Evolutionary conservation across 2,888 invertebrate genomes (phyloP).

Genomic region (Agapetus fuscipes): DNA sequence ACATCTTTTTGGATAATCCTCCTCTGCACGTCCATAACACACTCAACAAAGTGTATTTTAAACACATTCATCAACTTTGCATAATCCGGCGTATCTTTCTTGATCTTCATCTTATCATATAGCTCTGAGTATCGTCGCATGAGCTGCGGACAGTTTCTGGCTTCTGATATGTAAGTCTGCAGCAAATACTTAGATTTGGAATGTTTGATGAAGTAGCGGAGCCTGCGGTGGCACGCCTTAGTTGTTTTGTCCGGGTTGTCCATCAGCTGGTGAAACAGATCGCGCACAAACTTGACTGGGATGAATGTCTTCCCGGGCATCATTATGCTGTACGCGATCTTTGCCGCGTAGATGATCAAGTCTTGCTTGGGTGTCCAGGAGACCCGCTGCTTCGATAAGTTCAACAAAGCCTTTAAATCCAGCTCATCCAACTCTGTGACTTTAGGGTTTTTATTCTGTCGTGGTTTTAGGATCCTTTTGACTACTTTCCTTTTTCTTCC

Average conservation of each 20-base stretch:
- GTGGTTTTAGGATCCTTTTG: constrained; percentile 1
- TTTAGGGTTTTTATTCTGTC: background rate
- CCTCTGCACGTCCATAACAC: constrained; percentile 28
- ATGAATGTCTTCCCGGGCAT: constrained; percentile 32
- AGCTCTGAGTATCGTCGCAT: constrained; percentile 3
- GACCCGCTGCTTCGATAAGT: constrained; percentile 50
- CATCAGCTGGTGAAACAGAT: constrained; percentile 43
- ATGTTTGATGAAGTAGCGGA: constrained; percentile 51
- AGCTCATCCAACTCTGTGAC: constrained; percentile 45
- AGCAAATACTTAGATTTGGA: constrained; percentile 47
- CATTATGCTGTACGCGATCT: constrained; percentile 50
- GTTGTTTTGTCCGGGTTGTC: constrained; percentile 57
- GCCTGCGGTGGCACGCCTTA: constrained; percentile 54
- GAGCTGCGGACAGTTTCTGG: constrained; percentile 2
- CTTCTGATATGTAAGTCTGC: constrained; percentile 50
- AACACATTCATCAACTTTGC: constrained; percentile 26
- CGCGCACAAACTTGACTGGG: constrained; percentile 41
- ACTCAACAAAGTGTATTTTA: constrained; percentile 29
- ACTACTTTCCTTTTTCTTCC: too few species aligned
- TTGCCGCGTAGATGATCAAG: constrained; percentile 54
- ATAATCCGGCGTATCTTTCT: constrained; percentile 26
- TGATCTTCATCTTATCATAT: constrained; percentile 24
- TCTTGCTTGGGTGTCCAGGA: constrained; percentile 62
- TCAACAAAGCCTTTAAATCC: constrained; percentile 52
- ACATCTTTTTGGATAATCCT: constrained; percentile 24